Evolutionary conservation across 2,113 vertebrate species (phyloP).

Genomic region (Chaetodon trifascialis): DNA sequence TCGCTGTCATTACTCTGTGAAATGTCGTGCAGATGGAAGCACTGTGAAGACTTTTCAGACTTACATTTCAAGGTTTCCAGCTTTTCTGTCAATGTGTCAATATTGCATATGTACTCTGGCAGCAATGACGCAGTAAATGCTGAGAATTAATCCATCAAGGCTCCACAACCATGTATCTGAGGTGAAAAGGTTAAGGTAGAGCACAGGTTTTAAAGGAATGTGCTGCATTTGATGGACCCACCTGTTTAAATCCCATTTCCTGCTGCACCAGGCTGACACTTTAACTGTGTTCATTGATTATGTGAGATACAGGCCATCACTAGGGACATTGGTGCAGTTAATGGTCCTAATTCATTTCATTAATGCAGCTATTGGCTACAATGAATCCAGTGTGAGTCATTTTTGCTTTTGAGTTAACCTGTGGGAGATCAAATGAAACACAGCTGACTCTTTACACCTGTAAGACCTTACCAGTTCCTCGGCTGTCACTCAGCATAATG

Average conservation of each 20-base stretch:
- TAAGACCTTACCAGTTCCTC: neutral
- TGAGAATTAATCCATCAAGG: neutral
- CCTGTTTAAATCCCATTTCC: neutral
- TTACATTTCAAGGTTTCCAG: neutral
- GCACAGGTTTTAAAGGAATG: neutral
- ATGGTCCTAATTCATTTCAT: neutral
- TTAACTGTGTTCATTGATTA: neutral
- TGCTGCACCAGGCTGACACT: neutral
- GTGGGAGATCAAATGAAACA: neutral
- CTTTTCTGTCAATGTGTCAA: neutral
- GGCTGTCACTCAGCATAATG: neutral
- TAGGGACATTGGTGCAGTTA: neutral
- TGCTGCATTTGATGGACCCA: neutral
- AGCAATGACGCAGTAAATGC: neutral
- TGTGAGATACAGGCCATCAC: neutral
- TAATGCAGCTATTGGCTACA: neutral
- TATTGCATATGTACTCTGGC: neutral
- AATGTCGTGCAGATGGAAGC: constrained; percentile 47
- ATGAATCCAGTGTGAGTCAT: neutral
- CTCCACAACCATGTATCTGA: neutral
- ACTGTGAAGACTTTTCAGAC: neutral
- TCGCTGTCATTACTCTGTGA: constrained; percentile 30
- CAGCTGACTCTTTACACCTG: neutral
- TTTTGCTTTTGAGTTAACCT: neutral
- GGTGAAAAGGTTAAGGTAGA: neutral